Base-by-base conservation (phyloP, 2,113 vertebrate genomes). In the Gavialis gangeticus region DNA sequence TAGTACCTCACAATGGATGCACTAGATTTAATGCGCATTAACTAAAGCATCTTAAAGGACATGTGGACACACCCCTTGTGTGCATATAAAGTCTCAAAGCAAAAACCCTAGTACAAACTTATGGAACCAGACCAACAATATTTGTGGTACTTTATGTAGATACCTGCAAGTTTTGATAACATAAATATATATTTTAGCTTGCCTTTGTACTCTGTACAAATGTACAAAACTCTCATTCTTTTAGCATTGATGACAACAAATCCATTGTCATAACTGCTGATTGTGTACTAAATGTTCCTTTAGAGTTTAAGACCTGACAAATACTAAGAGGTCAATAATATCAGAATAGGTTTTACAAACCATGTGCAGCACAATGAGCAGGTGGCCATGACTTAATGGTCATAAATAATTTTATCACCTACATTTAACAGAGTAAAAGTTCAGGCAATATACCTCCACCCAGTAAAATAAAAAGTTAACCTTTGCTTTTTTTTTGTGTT, bases 331-430 rank as follows among this genome's bases (percentile, higher is more conserved):
- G 17, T 75, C 64, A 56, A 27, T 5, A 87, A 46, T 18, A 85
- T 25, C 12, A 89, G 37, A 88, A 83, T 4, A 77, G 2, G 58
- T 56, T 93, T 84, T 85, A 94, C 55, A 62, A 18, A 24, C 87
- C 63, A 88, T 84, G 21, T 6, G 77, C 28, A 78, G 1, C 2
- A 88, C 87, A 86, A 58, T 10, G 22, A 88, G 8, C 1, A 79
- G 88, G 19, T 24, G n/a, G 81, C 46, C 28, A 21, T 30, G 58
- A 90, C 27, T 66, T 28, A 87, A 77, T 4, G n/a, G 46, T 13
- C 60, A 63, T 75, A 86, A 90, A 91, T 89, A 93, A 92, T 86
- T 94, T 93, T 82, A 95, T 84, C 82, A 91, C 75, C 66, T 86
- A 87, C 84, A 82, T 60, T 91, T 80, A 77, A 93, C 18, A 54